A percentile compares a stretch with the other conserved stretches of the same genome.
phyloP scores from a whole-genome alignment of 2,113 vertebrate species.

The Loxodonta africana region DNA sequence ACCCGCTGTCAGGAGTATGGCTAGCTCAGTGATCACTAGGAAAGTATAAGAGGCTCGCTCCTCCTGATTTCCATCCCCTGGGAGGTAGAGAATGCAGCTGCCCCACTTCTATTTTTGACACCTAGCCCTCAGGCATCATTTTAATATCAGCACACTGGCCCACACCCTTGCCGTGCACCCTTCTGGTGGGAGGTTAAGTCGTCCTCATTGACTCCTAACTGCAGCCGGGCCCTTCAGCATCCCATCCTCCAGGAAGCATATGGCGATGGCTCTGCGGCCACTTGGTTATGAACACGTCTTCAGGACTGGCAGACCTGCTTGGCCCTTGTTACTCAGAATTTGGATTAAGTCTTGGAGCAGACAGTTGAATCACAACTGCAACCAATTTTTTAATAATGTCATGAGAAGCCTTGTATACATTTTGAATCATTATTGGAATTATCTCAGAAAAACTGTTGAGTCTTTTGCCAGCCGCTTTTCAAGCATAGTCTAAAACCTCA shows the following conservation, averaged over 20 bases:
- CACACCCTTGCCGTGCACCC: not conserved
- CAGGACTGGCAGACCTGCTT: not conserved
- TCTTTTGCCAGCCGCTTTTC: slow-evolving; percentile 38
- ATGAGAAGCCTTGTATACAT: slow-evolving; percentile 41
- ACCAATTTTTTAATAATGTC: slow-evolving; percentile 60
- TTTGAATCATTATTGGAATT: slow-evolving; percentile 68
- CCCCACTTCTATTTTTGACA: not conserved
- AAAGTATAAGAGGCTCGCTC: not conserved
- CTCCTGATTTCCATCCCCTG: not conserved
- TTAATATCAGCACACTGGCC: not conserved
- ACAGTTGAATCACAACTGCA: slow-evolving; percentile 55
- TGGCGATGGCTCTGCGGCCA: not conserved
- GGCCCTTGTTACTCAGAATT: slow-evolving; percentile 53
- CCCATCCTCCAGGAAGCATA: not conserved
- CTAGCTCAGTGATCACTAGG: not conserved
- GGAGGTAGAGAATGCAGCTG: not conserved
- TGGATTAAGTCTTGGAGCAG: slow-evolving; percentile 31
- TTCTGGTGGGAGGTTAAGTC: not conserved
- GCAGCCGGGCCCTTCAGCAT: not conserved
- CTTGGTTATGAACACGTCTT: slow-evolving; percentile 24
- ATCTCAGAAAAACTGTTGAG: slow-evolving; percentile 33
- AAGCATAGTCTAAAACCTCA: slow-evolving; percentile 1
- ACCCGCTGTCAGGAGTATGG: not conserved
- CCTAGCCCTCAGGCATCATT: rapidly evolving
- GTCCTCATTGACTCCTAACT: not conserved